These are phyloP conservation scores for Halichondria panicea DNA, from an alignment of 37 sponge, comb jelly and placozoan species.

Conservation along the genomic window DNA sequence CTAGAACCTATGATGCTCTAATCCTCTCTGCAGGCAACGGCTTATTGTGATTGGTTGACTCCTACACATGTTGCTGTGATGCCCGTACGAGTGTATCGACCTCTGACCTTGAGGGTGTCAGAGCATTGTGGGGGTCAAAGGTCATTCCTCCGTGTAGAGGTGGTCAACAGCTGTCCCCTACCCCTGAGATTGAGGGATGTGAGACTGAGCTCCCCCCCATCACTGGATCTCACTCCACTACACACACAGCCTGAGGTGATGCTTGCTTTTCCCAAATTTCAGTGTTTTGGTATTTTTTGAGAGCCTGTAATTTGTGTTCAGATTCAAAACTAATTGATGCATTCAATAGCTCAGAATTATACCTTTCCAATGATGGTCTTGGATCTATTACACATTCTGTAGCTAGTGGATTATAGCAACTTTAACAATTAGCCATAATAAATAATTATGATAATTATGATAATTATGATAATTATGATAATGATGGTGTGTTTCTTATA, in stretches of 20 bases:
- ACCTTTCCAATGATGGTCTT: neutral
- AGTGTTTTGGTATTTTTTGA: neutral
- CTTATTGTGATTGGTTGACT: constrained; percentile 48
- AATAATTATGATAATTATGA: too few species aligned
- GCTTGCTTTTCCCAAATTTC: neutral
- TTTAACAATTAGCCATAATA: too few species aligned
- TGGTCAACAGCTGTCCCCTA: constrained; percentile 35
- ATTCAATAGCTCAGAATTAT: neutral
- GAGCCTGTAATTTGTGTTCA: too few species aligned
- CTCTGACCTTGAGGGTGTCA: constrained; percentile 3
- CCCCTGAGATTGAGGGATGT: constrained; percentile 18
- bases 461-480: neutral
- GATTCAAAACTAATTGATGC: neutral
- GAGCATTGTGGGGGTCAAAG: constrained; percentile 39
- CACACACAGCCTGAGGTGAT: constrained; percentile 12
- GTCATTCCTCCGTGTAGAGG: constrained; percentile 28
- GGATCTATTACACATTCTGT: too few species aligned
- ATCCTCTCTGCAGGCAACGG: neutral
- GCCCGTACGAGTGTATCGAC: constrained; percentile 25
- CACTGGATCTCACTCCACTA: constrained; percentile 6
- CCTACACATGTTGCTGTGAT: constrained; percentile 32
- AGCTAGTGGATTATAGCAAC: too few species aligned
- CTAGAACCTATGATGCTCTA: neutral
- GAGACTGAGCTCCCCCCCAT: neutral
- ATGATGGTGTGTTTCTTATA: constrained; percentile 5